Evolutionary conservation across 2,797 vertebrate species (phyloP), one percentile per base, ranked within the genome.

Genomic region (Falco biarmicus): DNA sequence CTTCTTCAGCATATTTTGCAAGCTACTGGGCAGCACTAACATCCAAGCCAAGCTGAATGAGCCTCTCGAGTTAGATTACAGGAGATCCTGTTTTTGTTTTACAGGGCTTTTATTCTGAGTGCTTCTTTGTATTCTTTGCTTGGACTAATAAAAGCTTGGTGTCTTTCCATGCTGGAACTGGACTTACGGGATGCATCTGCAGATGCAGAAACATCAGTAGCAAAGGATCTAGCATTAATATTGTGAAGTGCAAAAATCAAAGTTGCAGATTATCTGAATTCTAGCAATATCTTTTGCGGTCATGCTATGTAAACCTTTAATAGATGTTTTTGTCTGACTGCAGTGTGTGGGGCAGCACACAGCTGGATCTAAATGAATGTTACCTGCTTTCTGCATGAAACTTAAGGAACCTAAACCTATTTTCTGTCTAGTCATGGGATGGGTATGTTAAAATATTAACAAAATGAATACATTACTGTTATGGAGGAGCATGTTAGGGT

Each of bases 1-100:
- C 71, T 77, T 70, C 66, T 95, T 94, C 57, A 83, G 86, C 57
- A 19, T n/a, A 9, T 69, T 91, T 91, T 86, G 47, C 32, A 84
- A 82, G 64, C 64, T 86, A 15, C 65, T 84, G 75, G 57, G 71
- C 64, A 92, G 41, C 43, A 11, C 37, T 87, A 54, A 25, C 70
- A 85, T 76, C 66, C 53, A 82, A 77, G 73, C 6, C 11, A 75
- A 82, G 68, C 26, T 65, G 50, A 91, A 77, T 77, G 45, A 71
- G 41, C 11, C 34, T 76, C 78, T 73, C 10, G 10, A 63, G 28
- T 39, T 32, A 61, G 53, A 10, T 88, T 48, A 59, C 47, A 76
- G 89, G 91, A 95, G 65, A 76, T 71, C 41, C 22, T 61, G 9
- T 76, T 54, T 73, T 61, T 29, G 4, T 75, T 85, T 81, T 63